Evolutionary conservation across 2,113 vertebrate genomes (phyloP).

Genomic region (Mobula birostris): DNA sequence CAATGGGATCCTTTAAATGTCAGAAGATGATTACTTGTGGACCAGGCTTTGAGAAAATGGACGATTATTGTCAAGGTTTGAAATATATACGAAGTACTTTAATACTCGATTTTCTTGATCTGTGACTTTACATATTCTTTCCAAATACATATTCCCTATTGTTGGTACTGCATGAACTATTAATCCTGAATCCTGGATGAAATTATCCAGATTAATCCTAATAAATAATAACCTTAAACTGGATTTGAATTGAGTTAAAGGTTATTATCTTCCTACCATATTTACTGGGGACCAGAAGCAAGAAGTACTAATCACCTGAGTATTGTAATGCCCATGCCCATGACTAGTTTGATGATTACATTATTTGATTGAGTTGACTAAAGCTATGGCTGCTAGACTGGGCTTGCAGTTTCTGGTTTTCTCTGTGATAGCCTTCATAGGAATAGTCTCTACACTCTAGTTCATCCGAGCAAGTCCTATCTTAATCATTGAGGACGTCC

Average conservation of each 20-base stretch:
- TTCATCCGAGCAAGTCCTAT: not conserved
- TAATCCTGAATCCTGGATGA: not conserved
- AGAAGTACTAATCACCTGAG: not conserved
- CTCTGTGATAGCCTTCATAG: not conserved
- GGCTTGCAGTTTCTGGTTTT: not conserved
- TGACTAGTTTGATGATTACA: not conserved
- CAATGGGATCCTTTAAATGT: constrained; percentile 73
- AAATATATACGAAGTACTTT: not conserved
- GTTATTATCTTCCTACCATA: not conserved
- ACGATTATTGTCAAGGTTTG: constrained; percentile 72
- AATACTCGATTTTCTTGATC: not conserved
- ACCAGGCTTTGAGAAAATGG: constrained; percentile 60
- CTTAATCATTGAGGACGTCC: not conserved
- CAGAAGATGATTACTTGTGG: constrained; percentile 68
- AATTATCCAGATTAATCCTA: not conserved
- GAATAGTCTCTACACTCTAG: not conserved
- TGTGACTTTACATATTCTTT: not conserved
- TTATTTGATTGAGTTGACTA: not conserved
- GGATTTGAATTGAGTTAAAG: not conserved
- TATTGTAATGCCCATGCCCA: not conserved
- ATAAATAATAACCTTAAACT: too few species aligned
- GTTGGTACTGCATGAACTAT: not conserved
- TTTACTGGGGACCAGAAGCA: not conserved
- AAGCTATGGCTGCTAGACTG: not conserved
- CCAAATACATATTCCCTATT: not conserved